These are phyloP conservation scores for Halisarca cf. caerulea DNA, from an alignment of 37 sponge, comb jelly and placozoan species.

Conservation along the genomic window DNA sequence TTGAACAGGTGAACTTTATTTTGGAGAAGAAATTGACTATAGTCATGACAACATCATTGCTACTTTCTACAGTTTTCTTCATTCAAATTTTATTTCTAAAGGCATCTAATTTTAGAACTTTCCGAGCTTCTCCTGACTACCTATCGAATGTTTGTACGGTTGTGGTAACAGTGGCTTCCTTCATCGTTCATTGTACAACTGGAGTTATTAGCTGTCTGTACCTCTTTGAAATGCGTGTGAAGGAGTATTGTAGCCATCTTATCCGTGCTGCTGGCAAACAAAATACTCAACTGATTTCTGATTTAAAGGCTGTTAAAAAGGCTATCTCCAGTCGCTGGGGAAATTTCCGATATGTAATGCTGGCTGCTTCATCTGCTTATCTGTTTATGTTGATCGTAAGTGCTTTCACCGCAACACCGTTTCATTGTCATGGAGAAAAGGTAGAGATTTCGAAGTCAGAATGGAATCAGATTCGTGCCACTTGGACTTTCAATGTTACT, in stretches of 20 bases:
- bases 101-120: neutral
- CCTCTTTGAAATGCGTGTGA: slow-evolving; percentile 21
- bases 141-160: neutral
- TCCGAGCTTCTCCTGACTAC: neutral
- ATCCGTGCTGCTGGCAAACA: neutral
- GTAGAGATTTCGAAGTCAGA: neutral
- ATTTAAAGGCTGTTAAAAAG: neutral
- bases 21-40: neutral
- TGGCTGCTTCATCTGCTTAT: neutral
- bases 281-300: neutral
- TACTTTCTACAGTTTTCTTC: neutral
- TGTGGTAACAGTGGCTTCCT: neutral
- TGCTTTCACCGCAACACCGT: slow-evolving; percentile 3
- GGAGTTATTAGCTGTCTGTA: neutral
- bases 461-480: neutral
- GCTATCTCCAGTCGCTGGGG: neutral
- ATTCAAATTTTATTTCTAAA: neutral
- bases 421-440: slow-evolving; percentile 5
- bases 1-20: neutral
- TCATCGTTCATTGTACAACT: neutral
- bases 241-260: neutral
- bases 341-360: neutral
- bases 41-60: neutral
- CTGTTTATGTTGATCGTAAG: neutral
- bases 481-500: neutral